Percentiles rank a stretch among this genome's conserved stretches.
Conservation (phyloP, 1,140 invertebrate species). For the Lepidostoma basale region DNA sequence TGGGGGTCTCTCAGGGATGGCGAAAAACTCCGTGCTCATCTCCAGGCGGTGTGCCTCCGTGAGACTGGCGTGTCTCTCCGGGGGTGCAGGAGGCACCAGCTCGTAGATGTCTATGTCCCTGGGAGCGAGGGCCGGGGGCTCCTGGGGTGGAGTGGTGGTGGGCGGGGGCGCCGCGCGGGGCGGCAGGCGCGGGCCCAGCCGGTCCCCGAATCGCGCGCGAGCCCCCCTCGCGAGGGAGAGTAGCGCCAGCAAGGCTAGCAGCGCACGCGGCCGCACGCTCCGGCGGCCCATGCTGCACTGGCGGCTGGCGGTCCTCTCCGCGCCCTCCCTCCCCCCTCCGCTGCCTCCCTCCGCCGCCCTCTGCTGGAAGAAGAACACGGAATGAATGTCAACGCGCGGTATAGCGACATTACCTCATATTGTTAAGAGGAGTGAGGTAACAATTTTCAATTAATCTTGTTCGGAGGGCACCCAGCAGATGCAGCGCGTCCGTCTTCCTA, state of each 20-base stretch:
- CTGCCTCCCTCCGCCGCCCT: not conserved
- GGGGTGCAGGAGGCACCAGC: constrained; percentile 47
- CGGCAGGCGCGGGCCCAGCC: constrained; percentile 56
- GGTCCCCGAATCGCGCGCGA: constrained; percentile 57
- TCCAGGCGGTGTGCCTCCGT: constrained; percentile 68
- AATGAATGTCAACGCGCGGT: constrained; percentile 23
- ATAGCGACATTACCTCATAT: not conserved
- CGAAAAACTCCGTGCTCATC: constrained; percentile 79
- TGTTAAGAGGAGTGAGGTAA: not conserved
- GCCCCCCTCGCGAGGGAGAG: constrained; percentile 23
- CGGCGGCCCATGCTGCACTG: constrained; percentile 44
- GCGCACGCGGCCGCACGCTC: constrained; percentile 33
- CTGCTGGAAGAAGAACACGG: not conserved
- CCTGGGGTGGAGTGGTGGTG: constrained; percentile 47
- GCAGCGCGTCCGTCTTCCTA: too few relatives aligned
- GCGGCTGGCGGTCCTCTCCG: not conserved
- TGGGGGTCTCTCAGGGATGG: constrained; percentile 62
- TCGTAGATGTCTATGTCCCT: constrained; percentile 35
- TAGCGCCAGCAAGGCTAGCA: constrained; percentile 19
- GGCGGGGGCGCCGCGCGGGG: constrained; percentile 51
- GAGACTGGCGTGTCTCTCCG: constrained; percentile 51
- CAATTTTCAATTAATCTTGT: constrained; percentile 1
- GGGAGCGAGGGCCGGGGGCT: constrained; percentile 26
- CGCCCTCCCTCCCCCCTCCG: not conserved
- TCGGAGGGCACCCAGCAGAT: not conserved